Evolutionary conservation across 2,797 vertebrate species (phyloP), one percentile per base, ranked within the genome.

Genomic region (Acipenser ruthenus): DNA sequence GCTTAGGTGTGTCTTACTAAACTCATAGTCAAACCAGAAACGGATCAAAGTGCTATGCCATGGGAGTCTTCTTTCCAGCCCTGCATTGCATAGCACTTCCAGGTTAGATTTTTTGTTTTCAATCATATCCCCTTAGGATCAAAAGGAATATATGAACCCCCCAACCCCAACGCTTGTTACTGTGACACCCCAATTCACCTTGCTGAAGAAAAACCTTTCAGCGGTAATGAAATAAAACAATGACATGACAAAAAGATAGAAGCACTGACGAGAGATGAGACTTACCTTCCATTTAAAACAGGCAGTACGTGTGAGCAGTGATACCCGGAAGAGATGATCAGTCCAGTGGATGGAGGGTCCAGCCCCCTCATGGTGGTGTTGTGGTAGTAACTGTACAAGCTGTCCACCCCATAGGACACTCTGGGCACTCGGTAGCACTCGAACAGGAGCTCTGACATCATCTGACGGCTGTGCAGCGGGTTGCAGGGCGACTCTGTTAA

Each of bases 391-490:
- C 96, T 98, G 87, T 94, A 98, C 69, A 99, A 80, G 60, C 90
- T 83, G 69, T 99, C 96, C 50, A 99, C 83, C 0, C 96, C 96
- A 1, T 97, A 98, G 7, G 94, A 93, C 61, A 97, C 87, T n/a
- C 88, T 86, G 0, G 96, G 96, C 49, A 96, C 87, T 1, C 85
- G 74, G 4, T 99, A 99, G 74, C 96, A 98, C 69, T 99, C 96
- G 0, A 98, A 98, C 51, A 99, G 86, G 23, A 99, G 79, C 80
- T 99, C 96, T 0, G 96, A 97, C 93, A 98, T 95, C 95, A 98
- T 97, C 78, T 98, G 95, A 1, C 95, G 87, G 0, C 94, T 95
- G 82, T 97, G 95, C 2, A 97, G 86, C 0, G 95, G 96, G 80
- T 95, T 98, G 75, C 93, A 97, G 47, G 94, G 90, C 0, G 96